A percentile compares a stretch with the other conserved stretches of the same genome.
These are phyloP conservation scores for Hippocampus kuda DNA, from an alignment of 2,797 vertebrate species.

Conservation along the genomic window DNA sequence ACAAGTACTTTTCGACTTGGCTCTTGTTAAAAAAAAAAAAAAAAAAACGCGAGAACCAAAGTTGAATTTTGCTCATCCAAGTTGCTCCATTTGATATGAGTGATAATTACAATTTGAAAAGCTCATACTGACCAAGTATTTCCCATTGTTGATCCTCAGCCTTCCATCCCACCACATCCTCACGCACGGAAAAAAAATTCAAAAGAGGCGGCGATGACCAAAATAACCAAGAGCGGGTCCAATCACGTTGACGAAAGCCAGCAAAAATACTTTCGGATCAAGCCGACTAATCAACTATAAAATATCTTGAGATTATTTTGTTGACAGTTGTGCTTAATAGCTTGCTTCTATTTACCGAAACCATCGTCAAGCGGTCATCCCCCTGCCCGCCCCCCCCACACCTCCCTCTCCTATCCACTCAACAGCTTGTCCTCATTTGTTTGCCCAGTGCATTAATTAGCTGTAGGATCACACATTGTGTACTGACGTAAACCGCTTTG, in stretches of 20 bases:
- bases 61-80: no score
- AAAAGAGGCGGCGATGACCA: no score
- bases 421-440: slow-evolving; percentile 55
- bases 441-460: slow-evolving; percentile 58
- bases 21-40: no score
- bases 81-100: no score
- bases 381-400: not conserved
- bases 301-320: not conserved
- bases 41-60: not conserved
- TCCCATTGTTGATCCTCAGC: no score
- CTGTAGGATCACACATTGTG: slow-evolving; percentile 66
- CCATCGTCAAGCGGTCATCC: slow-evolving; percentile 38
- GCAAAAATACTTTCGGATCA: not conserved
- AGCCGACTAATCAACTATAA: not conserved
- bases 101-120: not conserved
- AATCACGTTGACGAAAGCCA: not conserved
- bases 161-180: no score
- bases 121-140: no score
- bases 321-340: not conserved
- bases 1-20: no score
- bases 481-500: slow-evolving; percentile 65
- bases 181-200: no score
- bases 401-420: slow-evolving; percentile 28
- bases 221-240: no score
- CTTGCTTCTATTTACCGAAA: not conserved